Evolutionary conservation across 2,888 invertebrate genomes (phyloP).

Genomic region (Coelopa pilipes): DNA sequence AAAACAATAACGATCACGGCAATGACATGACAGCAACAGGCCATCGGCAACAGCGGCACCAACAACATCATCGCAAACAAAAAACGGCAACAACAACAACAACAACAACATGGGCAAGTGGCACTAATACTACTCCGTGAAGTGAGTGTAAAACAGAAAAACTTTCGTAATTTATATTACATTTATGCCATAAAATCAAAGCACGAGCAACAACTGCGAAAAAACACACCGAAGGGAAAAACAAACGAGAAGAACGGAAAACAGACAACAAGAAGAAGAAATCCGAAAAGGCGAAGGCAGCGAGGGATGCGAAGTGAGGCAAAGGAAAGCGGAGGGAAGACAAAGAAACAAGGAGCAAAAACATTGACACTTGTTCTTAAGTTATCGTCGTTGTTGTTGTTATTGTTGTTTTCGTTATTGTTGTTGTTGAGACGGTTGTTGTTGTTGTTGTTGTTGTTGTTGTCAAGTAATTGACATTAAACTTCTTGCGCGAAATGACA

Average conservation of each 20-base stretch:
- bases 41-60: too few species aligned
- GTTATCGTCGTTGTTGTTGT: not conserved
- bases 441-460: constrained; percentile 22
- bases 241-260: constrained; percentile 21
- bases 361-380: constrained; percentile 51
- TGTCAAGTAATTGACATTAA: constrained; percentile 31
- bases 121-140: not conserved
- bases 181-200: constrained; percentile 54
- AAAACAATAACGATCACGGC: not conserved
- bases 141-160: constrained; percentile 50
- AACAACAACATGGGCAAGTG: constrained; percentile 37
- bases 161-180: constrained; percentile 61
- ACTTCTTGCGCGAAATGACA: constrained; percentile 17
- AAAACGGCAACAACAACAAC: too few species aligned
- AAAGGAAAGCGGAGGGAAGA: not conserved
- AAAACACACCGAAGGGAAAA: constrained; percentile 35
- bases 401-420: constrained; percentile 6
- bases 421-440: constrained; percentile 11
- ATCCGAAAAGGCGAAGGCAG: not conserved
- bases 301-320: not conserved
- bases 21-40: too few species aligned
- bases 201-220: constrained; percentile 38
- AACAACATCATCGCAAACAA: constrained; percentile 35
- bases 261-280: constrained; percentile 22
- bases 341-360: constrained; percentile 36